phyloP scores from a whole-genome alignment of 2,797 vertebrate species.

The Lophius americanus region DNA sequence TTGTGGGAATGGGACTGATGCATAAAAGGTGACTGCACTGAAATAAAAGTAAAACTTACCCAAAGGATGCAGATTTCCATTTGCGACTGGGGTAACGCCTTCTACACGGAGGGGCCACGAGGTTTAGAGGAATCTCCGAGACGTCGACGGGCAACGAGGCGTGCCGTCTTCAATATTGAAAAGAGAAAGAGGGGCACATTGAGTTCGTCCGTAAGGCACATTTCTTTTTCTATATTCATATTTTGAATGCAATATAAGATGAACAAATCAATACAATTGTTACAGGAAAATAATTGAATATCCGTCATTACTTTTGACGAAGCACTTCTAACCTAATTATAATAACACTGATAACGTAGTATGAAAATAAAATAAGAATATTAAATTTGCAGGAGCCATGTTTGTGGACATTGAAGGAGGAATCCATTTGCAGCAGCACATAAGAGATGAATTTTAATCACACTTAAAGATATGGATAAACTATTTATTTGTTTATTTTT shows the following conservation, averaged over 20 bases:
- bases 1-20: slow-evolving; percentile 22
- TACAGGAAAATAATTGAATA: too few species aligned
- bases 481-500: too few species aligned
- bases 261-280: too few species aligned
- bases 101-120: slow-evolving; percentile 71
- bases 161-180: slow-evolving; percentile 70
- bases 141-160: slow-evolving; percentile 76
- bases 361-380: too few species aligned
- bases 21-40: slow-evolving; percentile 27
- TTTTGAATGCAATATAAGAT: slow-evolving; percentile 28
- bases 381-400: too few species aligned
- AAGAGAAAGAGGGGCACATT: slow-evolving; percentile 59
- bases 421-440: too few species aligned
- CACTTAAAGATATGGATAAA: too few species aligned
- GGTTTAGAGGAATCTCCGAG: slow-evolving; percentile 75
- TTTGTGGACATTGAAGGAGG: too few species aligned
- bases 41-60: slow-evolving; percentile 77
- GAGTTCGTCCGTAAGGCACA: slow-evolving; percentile 35
- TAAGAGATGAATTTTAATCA: too few species aligned
- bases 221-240: slow-evolving; percentile 15
- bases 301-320: too few species aligned
- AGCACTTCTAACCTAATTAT: too few species aligned
- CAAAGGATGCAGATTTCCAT: slow-evolving; percentile 84
- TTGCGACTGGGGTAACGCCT: slow-evolving; percentile 82
- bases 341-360: too few species aligned